Evolutionary conservation across 2,797 vertebrate genomes (phyloP).

Genomic region (Acanthopagrus latus): DNA sequence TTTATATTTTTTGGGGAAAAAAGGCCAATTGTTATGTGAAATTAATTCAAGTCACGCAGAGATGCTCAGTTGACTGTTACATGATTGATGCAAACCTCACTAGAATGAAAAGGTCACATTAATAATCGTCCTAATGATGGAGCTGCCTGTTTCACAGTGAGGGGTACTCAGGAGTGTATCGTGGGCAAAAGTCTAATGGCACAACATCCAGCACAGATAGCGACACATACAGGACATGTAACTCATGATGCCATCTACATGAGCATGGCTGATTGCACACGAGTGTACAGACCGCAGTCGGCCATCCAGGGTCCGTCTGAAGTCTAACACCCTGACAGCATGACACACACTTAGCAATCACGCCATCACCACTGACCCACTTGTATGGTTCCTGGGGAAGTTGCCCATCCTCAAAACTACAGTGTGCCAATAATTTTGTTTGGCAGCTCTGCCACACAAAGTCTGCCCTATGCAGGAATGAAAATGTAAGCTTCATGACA

Average conservation of each 20-base stretch:
- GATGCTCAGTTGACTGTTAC: constrained; percentile 20
- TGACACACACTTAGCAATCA: not conserved
- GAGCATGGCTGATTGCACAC: not conserved
- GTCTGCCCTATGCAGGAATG: not conserved
- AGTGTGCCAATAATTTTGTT: no score
- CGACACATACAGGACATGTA: constrained; percentile 6
- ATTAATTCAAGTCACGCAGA: constrained; percentile 22
- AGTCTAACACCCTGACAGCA: not conserved
- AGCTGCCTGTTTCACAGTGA: constrained; percentile 20
- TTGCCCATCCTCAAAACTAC: no score
- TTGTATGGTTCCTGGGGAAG: not conserved
- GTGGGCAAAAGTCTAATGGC: constrained; percentile 5
- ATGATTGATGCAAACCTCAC: constrained; percentile 51
- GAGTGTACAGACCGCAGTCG: not conserved
- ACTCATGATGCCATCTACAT: not conserved
- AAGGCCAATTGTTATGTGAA: not conserved
- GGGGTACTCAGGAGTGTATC: constrained; percentile 21
- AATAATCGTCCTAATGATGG: constrained; percentile 49
- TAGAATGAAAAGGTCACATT: constrained; percentile 51
- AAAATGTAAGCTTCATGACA: not conserved
- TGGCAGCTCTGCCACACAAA: not conserved
- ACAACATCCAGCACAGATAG: not conserved
- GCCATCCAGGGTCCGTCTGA: not conserved
- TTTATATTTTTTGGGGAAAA: not conserved
- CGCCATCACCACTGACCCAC: constrained; percentile 1